Evolutionary conservation across 2,113 vertebrate genomes (phyloP).

Genomic region (Misgurnus mizolepis): DNA sequence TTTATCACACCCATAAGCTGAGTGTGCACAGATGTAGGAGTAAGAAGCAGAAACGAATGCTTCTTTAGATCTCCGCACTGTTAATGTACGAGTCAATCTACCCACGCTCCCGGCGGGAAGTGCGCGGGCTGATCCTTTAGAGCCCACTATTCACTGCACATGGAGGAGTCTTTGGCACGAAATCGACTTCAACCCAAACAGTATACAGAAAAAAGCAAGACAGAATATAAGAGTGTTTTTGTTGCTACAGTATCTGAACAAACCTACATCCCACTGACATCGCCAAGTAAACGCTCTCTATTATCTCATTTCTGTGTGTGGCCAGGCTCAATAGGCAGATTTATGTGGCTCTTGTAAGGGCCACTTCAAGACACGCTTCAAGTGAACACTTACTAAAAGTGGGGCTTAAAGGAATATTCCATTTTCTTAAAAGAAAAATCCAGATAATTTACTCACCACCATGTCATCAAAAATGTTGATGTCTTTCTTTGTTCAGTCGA

Average conservation of each 20-base stretch:
- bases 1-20: not conserved
- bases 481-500: too few species aligned
- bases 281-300: not conserved
- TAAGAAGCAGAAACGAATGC: not conserved
- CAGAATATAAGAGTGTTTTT: slow-evolving; percentile 3
- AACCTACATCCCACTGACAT: slow-evolving; percentile 30
- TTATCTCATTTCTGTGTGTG: not conserved
- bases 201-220: not conserved
- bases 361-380: slow-evolving; percentile 7
- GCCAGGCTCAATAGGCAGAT: slow-evolving; percentile 18
- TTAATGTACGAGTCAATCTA: slow-evolving; percentile 6
- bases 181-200: slow-evolving; percentile 20
- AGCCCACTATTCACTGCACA: not conserved
- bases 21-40: slow-evolving; percentile 10
- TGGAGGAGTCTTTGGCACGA: slow-evolving; percentile 16
- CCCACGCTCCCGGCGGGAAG: slow-evolving; percentile 28
- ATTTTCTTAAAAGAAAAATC: too few species aligned
- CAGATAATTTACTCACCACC: too few species aligned
- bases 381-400: slow-evolving; percentile 2
- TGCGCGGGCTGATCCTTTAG: slow-evolving; percentile 5
- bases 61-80: not conserved
- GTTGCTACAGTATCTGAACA: not conserved
- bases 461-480: too few species aligned
- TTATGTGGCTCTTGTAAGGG: slow-evolving; percentile 9
- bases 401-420: too few species aligned